Conservation (phyloP, 2,888 invertebrate species). For the Aleiodes testaceus region DNA sequence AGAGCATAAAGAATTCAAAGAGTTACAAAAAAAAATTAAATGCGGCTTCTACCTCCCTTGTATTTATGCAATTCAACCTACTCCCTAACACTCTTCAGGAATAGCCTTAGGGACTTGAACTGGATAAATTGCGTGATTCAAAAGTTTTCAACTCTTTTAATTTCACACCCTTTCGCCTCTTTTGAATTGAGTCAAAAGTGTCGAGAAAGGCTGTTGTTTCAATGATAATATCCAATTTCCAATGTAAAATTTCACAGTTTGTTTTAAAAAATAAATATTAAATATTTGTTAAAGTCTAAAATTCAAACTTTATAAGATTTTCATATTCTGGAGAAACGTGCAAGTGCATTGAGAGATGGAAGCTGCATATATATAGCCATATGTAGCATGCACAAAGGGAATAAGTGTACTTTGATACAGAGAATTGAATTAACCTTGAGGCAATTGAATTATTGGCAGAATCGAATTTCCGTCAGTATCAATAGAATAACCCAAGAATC, state of each 20-base stretch:
- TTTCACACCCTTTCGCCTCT: no score
- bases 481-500: slow-evolving; percentile 14
- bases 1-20: background rate
- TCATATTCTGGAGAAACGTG: background rate
- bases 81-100: no score
- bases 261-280: no score
- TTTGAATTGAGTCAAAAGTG: no score
- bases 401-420: background rate
- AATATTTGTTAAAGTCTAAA: no score
- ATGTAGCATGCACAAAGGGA: no score
- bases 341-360: background rate
- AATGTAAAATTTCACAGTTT: no score
- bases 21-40: background rate
- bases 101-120: background rate
- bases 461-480: slow-evolving; percentile 44
- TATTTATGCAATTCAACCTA: background rate
- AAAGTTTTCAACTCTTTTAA: background rate
- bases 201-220: no score
- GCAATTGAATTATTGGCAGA: slow-evolving; percentile 48
- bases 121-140: slow-evolving; percentile 3
- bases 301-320: no score
- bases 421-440: slow-evolving; percentile 51
- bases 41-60: background rate
- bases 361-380: no score
- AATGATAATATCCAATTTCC: no score